Evolutionary conservation across 2,888 invertebrate genomes (phyloP).

Genomic region (Quadroppia sp.): DNA sequence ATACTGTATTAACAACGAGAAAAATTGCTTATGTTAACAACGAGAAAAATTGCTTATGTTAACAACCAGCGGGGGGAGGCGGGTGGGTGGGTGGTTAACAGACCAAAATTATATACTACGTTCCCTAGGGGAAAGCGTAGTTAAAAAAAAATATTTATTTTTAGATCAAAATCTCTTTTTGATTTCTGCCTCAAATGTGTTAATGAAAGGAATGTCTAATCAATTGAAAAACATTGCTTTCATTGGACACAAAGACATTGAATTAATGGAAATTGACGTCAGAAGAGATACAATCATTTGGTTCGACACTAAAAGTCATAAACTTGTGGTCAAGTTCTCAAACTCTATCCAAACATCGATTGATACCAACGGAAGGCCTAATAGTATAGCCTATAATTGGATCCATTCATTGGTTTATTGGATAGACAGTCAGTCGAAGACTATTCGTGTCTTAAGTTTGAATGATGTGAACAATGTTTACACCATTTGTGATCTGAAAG

Average conservation of each 20-base stretch:
- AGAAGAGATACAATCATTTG: not conserved
- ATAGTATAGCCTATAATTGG: not conserved
- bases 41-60: too few relatives aligned
- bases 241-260: not conserved
- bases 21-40: too few relatives aligned
- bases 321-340: not conserved
- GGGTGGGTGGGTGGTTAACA: too few relatives aligned
- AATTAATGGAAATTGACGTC: not conserved
- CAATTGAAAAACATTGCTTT: not conserved
- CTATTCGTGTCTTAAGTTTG: not conserved
- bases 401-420: not conserved
- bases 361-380: not conserved
- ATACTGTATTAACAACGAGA: too few relatives aligned
- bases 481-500: not conserved
- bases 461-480: not conserved
- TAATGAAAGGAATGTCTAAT: not conserved
- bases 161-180: too few relatives aligned
- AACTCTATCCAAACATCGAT: not conserved
- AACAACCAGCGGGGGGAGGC: too few relatives aligned
- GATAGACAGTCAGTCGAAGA: not conserved
- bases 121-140: too few relatives aligned
- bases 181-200: not conserved
- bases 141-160: too few relatives aligned
- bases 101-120: too few relatives aligned
- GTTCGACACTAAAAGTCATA: not conserved